Conservation (phyloP, 2,113 vertebrate species). For the Oceanodroma tethys region DNA sequence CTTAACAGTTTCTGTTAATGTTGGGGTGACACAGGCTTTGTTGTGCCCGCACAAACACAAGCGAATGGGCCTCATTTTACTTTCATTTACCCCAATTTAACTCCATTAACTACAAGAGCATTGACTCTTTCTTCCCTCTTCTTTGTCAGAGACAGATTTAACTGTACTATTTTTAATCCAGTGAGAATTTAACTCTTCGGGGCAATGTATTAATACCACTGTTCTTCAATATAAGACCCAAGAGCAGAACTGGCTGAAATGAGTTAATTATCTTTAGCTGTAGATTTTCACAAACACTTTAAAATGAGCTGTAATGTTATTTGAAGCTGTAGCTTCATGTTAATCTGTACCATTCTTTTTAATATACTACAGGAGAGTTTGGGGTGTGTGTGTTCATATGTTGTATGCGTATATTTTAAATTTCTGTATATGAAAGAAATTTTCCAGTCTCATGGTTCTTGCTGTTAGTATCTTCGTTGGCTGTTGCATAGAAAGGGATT, state of each 20-base stretch:
- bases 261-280: background rate
- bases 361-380: background rate
- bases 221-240: background rate
- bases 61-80: background rate
- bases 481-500: background rate
- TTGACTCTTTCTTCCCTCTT: background rate
- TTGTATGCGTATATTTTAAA: background rate
- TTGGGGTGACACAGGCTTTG: background rate
- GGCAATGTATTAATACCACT: background rate
- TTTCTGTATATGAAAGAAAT: background rate
- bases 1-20: background rate
- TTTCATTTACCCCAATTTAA: background rate
- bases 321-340: background rate
- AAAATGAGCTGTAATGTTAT: background rate
- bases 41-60: background rate
- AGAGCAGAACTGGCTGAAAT: background rate
- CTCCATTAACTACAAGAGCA: background rate
- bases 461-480: background rate
- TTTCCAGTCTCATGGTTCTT: background rate
- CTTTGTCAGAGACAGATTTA: background rate
- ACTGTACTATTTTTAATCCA: background rate
- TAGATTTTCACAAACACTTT: background rate
- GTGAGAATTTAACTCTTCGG: background rate
- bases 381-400: fast-evolving
- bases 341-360: background rate